Base-by-base conservation (phyloP, 1,140 invertebrate species). In the Wasmannia auropunctata region DNA sequence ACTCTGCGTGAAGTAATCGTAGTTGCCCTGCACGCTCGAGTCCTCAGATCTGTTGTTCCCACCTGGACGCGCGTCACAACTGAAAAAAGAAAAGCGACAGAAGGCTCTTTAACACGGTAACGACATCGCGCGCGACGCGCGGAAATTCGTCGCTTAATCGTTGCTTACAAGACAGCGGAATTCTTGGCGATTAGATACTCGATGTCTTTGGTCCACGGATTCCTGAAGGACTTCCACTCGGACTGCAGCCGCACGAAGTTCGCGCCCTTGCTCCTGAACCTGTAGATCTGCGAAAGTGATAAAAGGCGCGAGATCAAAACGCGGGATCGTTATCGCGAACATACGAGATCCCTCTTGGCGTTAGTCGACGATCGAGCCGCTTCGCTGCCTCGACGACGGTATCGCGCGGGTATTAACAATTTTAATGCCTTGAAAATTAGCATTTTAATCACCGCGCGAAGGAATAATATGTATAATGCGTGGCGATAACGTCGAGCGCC, bases 121-220 rank as follows among this genome's bases (percentile, higher is more conserved):
- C 37, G 8, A 40, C 19, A 11, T 76, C 54, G 37, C 14, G 22
- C 11, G 19, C 7, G 3, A 8, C 0, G 37, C 25, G 8, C 7
- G 19, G 2, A 34, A 65, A n/a, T n/a, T n/a, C 62, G 7, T 16
- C 1, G 63, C n/a, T 1, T 51, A 75, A 65, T 40, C 0, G 16
- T 67, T 43, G 92, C 96, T 95, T 96, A 97, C 95, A 96, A 95
- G 85, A 98, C 95, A 46, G 98, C 96, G 0, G 96, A 97, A 95
- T 98, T 98, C 94, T 98, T 98, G 0, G 98, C 97, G 86, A 98
- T 97, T 65, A 99, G 96, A 92, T 97, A 98, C 92, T 99, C 98
- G 81, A 98, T 96, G 91, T 98, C 98, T 95, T 98, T 98, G 10
- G 98, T 98, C 98, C 98, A 98, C 0, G 98, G 98, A 95, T 98